Evolutionary conservation across 2,797 vertebrate species (phyloP).

Genomic region (Microtus californicus): DNA sequence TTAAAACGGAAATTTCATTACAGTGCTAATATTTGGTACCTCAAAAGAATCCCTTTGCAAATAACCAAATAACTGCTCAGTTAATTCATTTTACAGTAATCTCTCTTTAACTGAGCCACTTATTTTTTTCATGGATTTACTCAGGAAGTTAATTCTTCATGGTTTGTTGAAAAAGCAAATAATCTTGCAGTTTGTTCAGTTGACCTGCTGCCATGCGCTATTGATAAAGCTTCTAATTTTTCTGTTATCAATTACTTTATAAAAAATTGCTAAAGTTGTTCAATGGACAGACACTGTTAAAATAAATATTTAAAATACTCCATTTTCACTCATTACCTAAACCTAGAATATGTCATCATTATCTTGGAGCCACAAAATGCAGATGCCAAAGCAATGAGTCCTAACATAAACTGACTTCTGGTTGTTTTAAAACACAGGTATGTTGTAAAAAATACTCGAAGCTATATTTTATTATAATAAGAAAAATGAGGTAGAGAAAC

Average conservation of each 20-base stretch:
- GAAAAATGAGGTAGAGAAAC: neutral
- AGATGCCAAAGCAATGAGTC: neutral
- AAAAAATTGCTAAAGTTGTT: slow-evolving; percentile 2
- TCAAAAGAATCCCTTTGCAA: slow-evolving; percentile 62
- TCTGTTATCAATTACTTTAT: neutral
- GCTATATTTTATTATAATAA: neutral
- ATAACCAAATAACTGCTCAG: slow-evolving; percentile 53
- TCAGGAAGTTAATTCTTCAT: slow-evolving; percentile 13
- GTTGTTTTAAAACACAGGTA: neutral
- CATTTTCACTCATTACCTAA: neutral
- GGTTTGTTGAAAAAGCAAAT: slow-evolving; percentile 36
- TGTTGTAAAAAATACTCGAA: neutral
- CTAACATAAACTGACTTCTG: neutral
- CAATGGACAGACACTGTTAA: neutral
- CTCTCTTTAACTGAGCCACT: neutral
- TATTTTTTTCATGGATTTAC: neutral
- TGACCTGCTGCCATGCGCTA: neutral
- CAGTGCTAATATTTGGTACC: slow-evolving; percentile 40
- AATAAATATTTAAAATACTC: neutral
- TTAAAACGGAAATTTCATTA: slow-evolving; percentile 68
- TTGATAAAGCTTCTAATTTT: slow-evolving; percentile 34
- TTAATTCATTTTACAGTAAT: slow-evolving; percentile 51
- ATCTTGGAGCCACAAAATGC: neutral
- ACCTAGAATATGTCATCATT: neutral
- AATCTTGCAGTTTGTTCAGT: neutral